Evolutionary conservation across 2,888 invertebrate species (phyloP).

Genomic region (Tromatobia lineatoria): DNA sequence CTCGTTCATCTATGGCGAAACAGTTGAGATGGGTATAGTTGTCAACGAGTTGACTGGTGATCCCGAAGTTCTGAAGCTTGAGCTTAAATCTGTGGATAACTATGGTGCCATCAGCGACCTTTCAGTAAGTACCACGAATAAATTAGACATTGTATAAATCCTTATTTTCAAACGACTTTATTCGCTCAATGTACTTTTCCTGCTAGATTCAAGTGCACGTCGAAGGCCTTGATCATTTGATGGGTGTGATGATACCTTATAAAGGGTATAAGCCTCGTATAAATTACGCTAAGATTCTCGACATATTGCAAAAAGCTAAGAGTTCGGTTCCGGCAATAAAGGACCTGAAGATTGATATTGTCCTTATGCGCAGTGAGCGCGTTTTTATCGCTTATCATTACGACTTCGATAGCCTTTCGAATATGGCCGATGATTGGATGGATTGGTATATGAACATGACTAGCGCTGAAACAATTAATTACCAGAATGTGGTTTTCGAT

Average conservation of each 20-base stretch:
- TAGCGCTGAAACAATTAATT: constrained; percentile 38
- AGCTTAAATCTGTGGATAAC: constrained; percentile 71
- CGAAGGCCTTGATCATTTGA: constrained; percentile 67
- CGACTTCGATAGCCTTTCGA: constrained; percentile 47
- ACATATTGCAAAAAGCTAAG: constrained; percentile 68
- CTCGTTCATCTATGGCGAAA: constrained; percentile 84
- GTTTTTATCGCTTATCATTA: constrained; percentile 69
- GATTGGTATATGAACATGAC: neutral
- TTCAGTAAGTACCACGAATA: constrained; percentile 44
- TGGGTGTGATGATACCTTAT: neutral
- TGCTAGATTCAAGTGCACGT: constrained; percentile 54
- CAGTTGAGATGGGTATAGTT: constrained; percentile 77
- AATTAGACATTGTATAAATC: neutral
- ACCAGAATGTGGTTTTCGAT: constrained; percentile 71
- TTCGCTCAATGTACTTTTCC: neutral
- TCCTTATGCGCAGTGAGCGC: constrained; percentile 70
- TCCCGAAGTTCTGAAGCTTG: constrained; percentile 78
- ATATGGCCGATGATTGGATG: constrained; percentile 31
- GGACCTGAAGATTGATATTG: constrained; percentile 72
- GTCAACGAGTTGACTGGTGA: constrained; percentile 80
- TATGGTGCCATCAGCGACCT: constrained; percentile 69
- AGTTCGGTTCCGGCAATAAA: constrained; percentile 61
- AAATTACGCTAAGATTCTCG: constrained; percentile 67
- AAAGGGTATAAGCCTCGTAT: constrained; percentile 38
- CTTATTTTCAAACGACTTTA: neutral